Percentiles rank a stretch among this genome's conserved stretches.
These are phyloP conservation scores for Gibbula magus DNA, from an alignment of 2,888 invertebrate genomes.

Conservation along the genomic window DNA sequence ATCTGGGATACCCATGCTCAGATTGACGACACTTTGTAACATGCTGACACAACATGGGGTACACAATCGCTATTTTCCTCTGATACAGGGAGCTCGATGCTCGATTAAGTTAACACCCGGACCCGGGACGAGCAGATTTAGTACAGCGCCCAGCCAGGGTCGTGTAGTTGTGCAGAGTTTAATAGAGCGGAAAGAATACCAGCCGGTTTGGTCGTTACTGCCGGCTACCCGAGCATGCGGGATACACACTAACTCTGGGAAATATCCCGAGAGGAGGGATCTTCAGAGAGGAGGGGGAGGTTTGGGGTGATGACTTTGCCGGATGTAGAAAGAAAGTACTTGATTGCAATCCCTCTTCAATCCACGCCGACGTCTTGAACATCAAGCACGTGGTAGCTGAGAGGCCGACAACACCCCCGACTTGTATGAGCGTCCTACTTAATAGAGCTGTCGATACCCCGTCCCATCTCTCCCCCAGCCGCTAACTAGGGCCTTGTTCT, in stretches of 20 bases:
- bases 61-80: not conserved
- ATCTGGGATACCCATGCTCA: no score
- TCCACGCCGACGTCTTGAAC: not conserved
- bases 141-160: not conserved
- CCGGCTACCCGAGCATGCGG: not conserved
- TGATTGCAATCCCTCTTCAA: not conserved
- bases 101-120: slow-evolving; percentile 14
- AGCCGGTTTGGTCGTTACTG: slow-evolving; percentile 8
- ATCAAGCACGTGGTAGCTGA: not conserved
- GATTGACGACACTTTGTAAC: no score
- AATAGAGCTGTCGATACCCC: not conserved
- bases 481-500: not conserved
- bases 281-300: not conserved
- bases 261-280: not conserved
- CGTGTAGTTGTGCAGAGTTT: not conserved
- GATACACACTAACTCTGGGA: not conserved
- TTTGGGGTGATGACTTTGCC: not conserved
- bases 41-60: not conserved
- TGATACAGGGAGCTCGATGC: not conserved
- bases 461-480: not conserved
- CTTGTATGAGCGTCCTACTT: not conserved
- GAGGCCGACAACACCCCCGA: not conserved
- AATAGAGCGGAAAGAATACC: slow-evolving; percentile 1
- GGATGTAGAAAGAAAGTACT: not conserved
- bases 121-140: not conserved